phyloP scores from a whole-genome alignment of 2,888 invertebrate genomes.

The Euzetes globulus region DNA sequence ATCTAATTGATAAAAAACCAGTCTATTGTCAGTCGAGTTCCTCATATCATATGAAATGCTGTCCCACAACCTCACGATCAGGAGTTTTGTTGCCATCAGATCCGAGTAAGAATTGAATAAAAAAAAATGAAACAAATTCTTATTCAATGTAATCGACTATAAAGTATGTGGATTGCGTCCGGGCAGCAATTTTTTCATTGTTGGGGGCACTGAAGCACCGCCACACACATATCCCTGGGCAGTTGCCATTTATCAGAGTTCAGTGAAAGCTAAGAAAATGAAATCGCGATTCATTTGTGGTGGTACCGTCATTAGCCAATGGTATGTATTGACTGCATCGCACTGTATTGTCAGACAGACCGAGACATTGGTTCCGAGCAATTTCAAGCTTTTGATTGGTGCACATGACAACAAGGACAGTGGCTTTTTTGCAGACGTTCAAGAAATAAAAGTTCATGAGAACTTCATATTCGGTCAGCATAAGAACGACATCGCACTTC shows the following conservation, averaged over 20 bases:
- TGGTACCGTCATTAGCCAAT: conserved; percentile 22
- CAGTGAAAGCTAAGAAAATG: not conserved
- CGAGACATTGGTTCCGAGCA: not conserved
- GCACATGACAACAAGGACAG: conserved; percentile 22
- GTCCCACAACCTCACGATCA: conserved; percentile 16
- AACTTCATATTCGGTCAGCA: not conserved
- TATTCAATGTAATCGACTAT: not conserved
- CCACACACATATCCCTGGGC: conserved; percentile 24
- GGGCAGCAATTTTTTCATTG: conserved; percentile 4
- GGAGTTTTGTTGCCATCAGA: not conserved
- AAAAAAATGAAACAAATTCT: too few relatives aligned
- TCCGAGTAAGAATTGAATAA: not conserved
- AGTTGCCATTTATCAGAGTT: not conserved
- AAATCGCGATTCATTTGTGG: conserved; percentile 27
- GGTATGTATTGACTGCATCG: conserved; percentile 31
- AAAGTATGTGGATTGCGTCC: conserved; percentile 24
- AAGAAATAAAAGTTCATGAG: conserved; percentile 21
- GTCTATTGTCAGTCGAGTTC: conserved; percentile 3
- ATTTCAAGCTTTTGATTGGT: conserved; percentile 28
- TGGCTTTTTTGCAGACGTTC: conserved; percentile 12
- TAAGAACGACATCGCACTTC: conserved; percentile 35
- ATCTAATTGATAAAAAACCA: conserved; percentile 9
- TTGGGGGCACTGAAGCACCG: conserved; percentile 12
- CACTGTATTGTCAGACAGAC: conserved; percentile 30
- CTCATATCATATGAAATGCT: conserved; percentile 14